Percentiles rank a stretch among this genome's conserved stretches.
Evolutionary conservation across 2,797 vertebrate genomes (phyloP).

Genomic region (Eospalax fontanierii): DNA sequence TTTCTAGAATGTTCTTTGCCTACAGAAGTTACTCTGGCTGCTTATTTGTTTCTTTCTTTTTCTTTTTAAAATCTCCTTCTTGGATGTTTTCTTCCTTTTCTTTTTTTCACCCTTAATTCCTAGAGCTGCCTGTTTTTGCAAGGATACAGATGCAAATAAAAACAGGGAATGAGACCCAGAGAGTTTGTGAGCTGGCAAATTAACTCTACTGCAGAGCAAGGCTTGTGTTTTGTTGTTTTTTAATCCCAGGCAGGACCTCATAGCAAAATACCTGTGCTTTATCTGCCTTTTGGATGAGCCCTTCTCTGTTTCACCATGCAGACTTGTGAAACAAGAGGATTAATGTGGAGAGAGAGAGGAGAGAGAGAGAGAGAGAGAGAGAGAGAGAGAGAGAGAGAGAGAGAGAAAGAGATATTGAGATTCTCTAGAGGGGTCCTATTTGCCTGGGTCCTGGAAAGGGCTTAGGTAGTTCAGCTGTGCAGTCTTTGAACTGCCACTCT

Average conservation of each 20-base stretch:
- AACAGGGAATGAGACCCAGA: background rate
- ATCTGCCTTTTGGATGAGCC: conserved; percentile 32
- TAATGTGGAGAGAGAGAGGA: too few species aligned
- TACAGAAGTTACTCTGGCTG: background rate
- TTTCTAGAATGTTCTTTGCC: conserved; percentile 64
- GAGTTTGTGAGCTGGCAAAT: conserved; percentile 2
- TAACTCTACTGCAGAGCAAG: background rate
- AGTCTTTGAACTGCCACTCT: background rate
- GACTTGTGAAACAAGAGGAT: background rate
- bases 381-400: too few species aligned
- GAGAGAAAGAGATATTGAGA: too few species aligned
- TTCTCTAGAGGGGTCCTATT: conserved; percentile 28
- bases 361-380: too few species aligned
- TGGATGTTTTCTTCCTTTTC: background rate
- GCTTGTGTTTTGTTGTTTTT: conserved; percentile 28
- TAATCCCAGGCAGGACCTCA: conserved; percentile 10
- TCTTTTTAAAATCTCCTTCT: background rate
- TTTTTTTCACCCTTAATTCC: conserved; percentile 36
- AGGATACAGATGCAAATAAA: background rate
- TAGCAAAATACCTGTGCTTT: conserved; percentile 10
- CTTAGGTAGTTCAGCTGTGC: conserved; percentile 21
- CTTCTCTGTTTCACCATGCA: background rate
- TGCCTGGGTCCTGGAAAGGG: conserved; percentile 7
- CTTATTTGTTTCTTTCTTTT: conserved; percentile 17
- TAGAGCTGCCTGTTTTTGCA: conserved; percentile 32